Evolutionary conservation across 1,140 invertebrate species (phyloP), one percentile per base, ranked within the genome.

Genomic region (Achroia grisella): DNA sequence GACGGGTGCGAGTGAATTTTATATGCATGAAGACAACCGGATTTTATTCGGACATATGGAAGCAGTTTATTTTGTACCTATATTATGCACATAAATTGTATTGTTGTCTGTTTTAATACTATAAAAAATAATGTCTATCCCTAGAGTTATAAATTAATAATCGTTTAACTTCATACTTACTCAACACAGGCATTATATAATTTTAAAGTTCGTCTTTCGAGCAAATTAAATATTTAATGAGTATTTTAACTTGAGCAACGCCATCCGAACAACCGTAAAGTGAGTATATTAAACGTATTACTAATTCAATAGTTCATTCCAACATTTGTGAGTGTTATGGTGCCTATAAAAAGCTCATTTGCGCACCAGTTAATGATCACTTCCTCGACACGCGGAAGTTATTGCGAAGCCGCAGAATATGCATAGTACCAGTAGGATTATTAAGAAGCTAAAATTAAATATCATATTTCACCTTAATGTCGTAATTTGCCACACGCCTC

Each of bases 391-490:
- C 52, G 44, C 12, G 14, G 35, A 11, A 35, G 12, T 17, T 13
- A 23, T 15, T 37, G 35, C 14, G 35, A 13, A 17, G 14, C 10
- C 14, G 17, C 13, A 15, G 35, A 37, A 23, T 23, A 23, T 23
- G 17, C 6, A 23, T 23, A 23, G 2, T 17, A 10, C 3, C 9
- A 9, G 30, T 35, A 30, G 51, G 42, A 58, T 58, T 65, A 59
- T 52, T 52, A 62, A 60, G 52, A 60, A 69, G 50, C 54, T 66
- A 45, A 74, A 67, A 78, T 73, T 64, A 68, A 72, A 71, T 62
- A 64, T 58, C 66, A 69, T 67, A 75, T 58, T 75, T 72, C 66
- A 73, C 62, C 62, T 72, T 76, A 67, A 77, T 67, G 55, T 44
- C 64, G 56, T 71, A 67, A 75, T 70, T 69, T 46, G 46, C 48